Conservation (phyloP, 2,888 invertebrate species). For the Trissonchulus latispiculum region DNA sequence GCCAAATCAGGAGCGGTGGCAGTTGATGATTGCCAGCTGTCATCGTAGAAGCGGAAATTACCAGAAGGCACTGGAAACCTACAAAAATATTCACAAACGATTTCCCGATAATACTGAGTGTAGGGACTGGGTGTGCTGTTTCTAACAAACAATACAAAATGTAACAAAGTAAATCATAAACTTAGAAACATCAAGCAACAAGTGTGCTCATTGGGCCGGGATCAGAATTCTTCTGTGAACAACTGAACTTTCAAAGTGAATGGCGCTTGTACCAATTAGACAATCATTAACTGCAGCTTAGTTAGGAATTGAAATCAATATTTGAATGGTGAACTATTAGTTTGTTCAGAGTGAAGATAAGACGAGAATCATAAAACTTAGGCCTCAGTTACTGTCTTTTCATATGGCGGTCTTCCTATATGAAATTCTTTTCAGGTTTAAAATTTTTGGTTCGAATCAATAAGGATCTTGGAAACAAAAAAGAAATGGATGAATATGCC, state of each 20-base stretch:
- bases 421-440: constrained; percentile 52
- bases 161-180: background rate
- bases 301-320: no score
- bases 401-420: background rate
- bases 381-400: background rate
- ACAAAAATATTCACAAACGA: constrained; percentile 69
- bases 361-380: no score
- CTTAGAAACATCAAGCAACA: background rate
- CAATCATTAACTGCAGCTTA: no score
- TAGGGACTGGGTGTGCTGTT: no score
- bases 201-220: no score
- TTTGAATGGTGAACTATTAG: no score
- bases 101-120: constrained; percentile 94
- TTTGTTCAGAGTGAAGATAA: no score
- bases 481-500: constrained; percentile 71
- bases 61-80: constrained; percentile 67
- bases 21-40: constrained; percentile 72
- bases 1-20: constrained; percentile 71
- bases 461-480: constrained; percentile 72
- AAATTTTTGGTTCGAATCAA: constrained; percentile 76
- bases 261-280: no score
- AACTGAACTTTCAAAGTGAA: no score
- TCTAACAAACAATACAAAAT: background rate
- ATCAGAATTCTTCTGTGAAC: background rate
- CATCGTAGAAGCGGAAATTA: constrained; percentile 71